phyloP scores from a whole-genome alignment of 2,113 vertebrate genomes.

The Hydrochoerus hydrochaeris region DNA sequence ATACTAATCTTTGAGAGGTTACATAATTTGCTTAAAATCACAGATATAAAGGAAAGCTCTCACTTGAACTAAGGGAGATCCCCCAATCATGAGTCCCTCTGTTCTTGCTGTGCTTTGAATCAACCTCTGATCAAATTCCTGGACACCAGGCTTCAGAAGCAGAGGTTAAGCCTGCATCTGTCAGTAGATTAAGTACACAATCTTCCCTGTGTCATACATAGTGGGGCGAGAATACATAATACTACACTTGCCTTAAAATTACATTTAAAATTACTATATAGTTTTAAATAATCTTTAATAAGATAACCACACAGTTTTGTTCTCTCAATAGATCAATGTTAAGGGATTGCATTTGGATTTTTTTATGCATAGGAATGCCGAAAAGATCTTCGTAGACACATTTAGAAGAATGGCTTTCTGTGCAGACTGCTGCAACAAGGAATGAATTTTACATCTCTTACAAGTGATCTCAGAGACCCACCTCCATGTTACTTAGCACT shows the following conservation, averaged over 20 bases:
- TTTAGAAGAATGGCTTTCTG: background rate
- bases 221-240: background rate
- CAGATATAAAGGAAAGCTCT: background rate
- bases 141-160: background rate
- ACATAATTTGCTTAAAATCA: constrained; percentile 1
- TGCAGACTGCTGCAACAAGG: background rate
- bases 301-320: background rate
- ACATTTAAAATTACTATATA: background rate
- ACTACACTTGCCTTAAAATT: background rate
- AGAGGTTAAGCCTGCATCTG: background rate
- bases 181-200: background rate
- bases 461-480: background rate
- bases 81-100: too few relatives aligned
- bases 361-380: background rate
- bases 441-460: background rate
- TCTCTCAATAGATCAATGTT: background rate
- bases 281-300: background rate
- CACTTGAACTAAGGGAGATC: background rate
- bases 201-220: background rate
- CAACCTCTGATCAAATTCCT: background rate
- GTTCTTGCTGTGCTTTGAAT: background rate
- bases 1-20: background rate
- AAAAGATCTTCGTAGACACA: background rate
- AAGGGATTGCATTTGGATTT: background rate
- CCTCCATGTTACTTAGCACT: background rate